phyloP scores from a whole-genome alignment of 2,113 vertebrate species.

The Rhizomys pruinosus region DNA sequence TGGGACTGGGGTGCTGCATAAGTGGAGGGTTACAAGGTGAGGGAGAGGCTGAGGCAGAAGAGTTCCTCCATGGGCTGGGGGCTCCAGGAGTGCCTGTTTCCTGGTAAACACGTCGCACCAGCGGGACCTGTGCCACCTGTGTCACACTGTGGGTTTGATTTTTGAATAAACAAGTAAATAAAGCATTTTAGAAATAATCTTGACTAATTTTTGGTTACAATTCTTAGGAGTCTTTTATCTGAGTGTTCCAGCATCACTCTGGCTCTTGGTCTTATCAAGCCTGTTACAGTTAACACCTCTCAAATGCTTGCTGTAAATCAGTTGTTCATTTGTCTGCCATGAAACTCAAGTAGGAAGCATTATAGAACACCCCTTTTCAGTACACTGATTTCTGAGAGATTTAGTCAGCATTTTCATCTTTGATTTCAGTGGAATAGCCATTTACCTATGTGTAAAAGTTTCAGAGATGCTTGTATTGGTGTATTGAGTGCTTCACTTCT shows the following conservation, averaged over 20 bases:
- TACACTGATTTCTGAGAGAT: conserved; percentile 2
- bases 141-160: neutral
- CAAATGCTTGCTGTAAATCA: neutral
- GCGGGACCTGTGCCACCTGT: neutral
- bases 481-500: neutral
- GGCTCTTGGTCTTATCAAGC: neutral
- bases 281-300: neutral
- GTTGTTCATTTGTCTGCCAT: neutral
- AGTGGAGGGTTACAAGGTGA: neutral
- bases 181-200: conserved; percentile 1
- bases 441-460: neutral
- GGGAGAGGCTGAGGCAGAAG: neutral
- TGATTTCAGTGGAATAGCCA: neutral
- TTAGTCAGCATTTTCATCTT: neutral
- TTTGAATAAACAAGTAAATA: neutral
- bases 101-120: no score
- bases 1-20: neutral
- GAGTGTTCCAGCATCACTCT: neutral
- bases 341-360: conserved; percentile 13
- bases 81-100: neutral
- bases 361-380: conserved; percentile 5
- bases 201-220: neutral
- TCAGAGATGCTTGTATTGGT: neutral
- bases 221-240: conserved; percentile 17
- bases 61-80: neutral